These are phyloP conservation scores for Periophthalmus modestus DNA, from an alignment of 2,113 vertebrate genomes.

Conservation along the genomic window DNA sequence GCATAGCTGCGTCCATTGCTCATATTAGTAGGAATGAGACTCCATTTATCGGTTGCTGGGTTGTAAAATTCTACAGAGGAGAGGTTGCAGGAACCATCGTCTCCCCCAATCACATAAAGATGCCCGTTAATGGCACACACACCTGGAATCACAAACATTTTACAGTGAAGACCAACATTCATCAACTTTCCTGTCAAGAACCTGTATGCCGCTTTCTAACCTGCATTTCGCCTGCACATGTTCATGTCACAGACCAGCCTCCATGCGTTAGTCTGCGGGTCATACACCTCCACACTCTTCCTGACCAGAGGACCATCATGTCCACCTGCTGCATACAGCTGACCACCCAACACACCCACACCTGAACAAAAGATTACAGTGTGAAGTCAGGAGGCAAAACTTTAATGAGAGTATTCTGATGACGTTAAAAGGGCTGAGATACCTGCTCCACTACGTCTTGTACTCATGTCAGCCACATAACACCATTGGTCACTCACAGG, in stretches of 20 bases:
- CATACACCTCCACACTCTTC: slow-evolving; percentile 94
- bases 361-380: slow-evolving; percentile 70
- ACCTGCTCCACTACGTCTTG: slow-evolving; percentile 96
- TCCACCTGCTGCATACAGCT: slow-evolving; percentile 91
- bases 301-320: slow-evolving; percentile 94
- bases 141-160: slow-evolving; percentile 68
- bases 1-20: slow-evolving; percentile 95
- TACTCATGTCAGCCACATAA: slow-evolving; percentile 94
- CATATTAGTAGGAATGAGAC: slow-evolving; percentile 92
- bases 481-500: slow-evolving; percentile 90
- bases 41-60: slow-evolving; percentile 91
- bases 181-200: neutral
- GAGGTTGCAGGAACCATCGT: slow-evolving; percentile 94
- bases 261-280: slow-evolving; percentile 88
- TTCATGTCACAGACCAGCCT: slow-evolving; percentile 96
- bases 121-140: slow-evolving; percentile 93
- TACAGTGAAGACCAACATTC: neutral
- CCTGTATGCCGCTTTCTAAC: slow-evolving; percentile 62
- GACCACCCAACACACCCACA: slow-evolving; percentile 88
- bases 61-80: slow-evolving; percentile 96
- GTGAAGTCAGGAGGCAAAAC: too few species aligned
- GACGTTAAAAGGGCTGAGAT: neutral
- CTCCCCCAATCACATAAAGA: slow-evolving; percentile 94
- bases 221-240: slow-evolving; percentile 96
- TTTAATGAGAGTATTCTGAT: neutral